A percentile compares a stretch with the other conserved stretches of the same genome.
These are phyloP conservation scores for Smutsia gigantea DNA, from an alignment of 2,797 vertebrate species.

Conservation along the genomic window DNA sequence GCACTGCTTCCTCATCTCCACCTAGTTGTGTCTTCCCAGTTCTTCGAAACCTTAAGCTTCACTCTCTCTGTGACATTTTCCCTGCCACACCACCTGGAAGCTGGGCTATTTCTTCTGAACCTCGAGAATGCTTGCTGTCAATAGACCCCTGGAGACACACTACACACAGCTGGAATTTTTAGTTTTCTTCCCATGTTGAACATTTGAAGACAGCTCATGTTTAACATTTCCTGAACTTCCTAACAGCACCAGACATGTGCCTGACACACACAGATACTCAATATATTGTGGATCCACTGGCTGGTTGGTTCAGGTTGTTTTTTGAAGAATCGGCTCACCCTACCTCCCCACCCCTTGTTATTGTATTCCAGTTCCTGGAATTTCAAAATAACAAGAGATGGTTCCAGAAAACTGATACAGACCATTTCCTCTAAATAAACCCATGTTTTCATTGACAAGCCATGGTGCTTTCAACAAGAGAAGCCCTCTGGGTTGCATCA, in stretches of 20 bases:
- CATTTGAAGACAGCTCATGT: not conserved
- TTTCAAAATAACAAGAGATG: constrained; percentile 76
- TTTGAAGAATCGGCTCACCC: not conserved
- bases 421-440: constrained; percentile 73
- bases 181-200: not conserved
- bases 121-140: not conserved
- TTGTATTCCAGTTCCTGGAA: constrained; percentile 77
- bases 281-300: not conserved
- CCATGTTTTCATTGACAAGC: constrained; percentile 64
- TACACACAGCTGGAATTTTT: not conserved
- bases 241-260: not conserved
- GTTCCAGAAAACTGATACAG: constrained; percentile 74
- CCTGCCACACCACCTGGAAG: not conserved
- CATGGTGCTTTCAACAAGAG: constrained; percentile 46
- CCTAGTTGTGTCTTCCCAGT: not conserved
- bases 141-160: not conserved
- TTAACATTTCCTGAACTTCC: not conserved
- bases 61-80: not conserved
- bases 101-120: not conserved
- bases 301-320: not conserved
- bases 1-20: not conserved
- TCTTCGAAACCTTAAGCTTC: not conserved
- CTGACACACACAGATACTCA: not conserved
- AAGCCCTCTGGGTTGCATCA: constrained; percentile 34
- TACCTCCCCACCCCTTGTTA: constrained; percentile 28